These are phyloP conservation scores for Mesorhabditis sp. DNA, from an alignment of 2,888 invertebrate species.

Conservation along the genomic window DNA sequence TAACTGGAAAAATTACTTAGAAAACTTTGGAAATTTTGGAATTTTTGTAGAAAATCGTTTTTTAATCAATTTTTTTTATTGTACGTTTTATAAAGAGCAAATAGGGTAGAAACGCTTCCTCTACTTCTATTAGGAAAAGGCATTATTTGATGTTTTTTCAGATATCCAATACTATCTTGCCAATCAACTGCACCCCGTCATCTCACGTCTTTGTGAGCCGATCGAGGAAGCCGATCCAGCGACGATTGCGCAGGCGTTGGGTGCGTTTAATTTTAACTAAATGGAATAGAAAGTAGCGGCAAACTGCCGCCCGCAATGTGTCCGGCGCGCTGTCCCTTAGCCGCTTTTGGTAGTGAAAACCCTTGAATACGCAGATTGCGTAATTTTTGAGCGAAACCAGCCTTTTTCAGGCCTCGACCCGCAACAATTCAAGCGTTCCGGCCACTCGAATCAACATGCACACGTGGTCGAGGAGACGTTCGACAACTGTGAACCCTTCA, in stretches of 20 bases:
- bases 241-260: slow-evolving; percentile 82
- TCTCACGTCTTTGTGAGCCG: slow-evolving; percentile 88
- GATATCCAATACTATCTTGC: slow-evolving; percentile 87
- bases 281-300: not conserved
- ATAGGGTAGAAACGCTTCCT: too few species aligned
- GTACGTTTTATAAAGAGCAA: too few species aligned
- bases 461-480: slow-evolving; percentile 22
- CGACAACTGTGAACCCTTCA: slow-evolving; percentile 34
- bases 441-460: slow-evolving; percentile 21
- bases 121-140: too few species aligned
- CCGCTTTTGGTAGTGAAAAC: not conserved
- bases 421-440: slow-evolving; percentile 7
- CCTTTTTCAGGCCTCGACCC: slow-evolving; percentile 2
- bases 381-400: not conserved
- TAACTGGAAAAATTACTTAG: too few species aligned
- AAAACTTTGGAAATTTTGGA: too few species aligned
- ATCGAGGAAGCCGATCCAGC: slow-evolving; percentile 88
- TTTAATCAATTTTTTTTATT: not conserved
- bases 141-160: slow-evolving; percentile 20
- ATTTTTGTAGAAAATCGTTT: slow-evolving; percentile 11
- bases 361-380: slow-evolving; percentile 8
- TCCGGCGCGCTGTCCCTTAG: not conserved
- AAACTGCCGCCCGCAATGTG: too few species aligned
- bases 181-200: slow-evolving; percentile 92
- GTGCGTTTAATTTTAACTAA: slow-evolving; percentile 58